These are phyloP conservation scores for Scophthalmus maximus DNA, from an alignment of 2,113 vertebrate species.

Conservation along the genomic window DNA sequence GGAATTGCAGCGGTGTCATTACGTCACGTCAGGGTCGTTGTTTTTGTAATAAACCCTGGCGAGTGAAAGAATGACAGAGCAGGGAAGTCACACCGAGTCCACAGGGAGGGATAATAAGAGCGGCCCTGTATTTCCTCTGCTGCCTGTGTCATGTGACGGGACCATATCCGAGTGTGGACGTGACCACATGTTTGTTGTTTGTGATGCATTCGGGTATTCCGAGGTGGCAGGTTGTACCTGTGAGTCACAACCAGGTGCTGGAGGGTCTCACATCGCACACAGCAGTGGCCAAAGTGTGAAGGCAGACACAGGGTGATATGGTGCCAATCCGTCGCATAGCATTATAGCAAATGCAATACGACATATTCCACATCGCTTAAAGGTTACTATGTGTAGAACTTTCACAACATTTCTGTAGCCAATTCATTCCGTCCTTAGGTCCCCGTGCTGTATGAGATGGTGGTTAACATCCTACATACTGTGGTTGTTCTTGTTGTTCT, in stretches of 20 bases:
- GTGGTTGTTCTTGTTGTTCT: too few relatives aligned
- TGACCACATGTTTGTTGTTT: slow-evolving; percentile 11
- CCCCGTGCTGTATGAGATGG: too few relatives aligned
- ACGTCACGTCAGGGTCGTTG: slow-evolving; percentile 45
- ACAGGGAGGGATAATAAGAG: slow-evolving; percentile 23
- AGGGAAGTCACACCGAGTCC: slow-evolving; percentile 15
- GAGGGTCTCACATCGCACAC: slow-evolving; percentile 11
- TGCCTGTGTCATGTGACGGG: neutral
- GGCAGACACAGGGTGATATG: neutral
- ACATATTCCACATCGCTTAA: too few relatives aligned
- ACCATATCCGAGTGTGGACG: neutral
- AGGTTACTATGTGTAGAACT: neutral
- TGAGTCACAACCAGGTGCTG: slow-evolving; percentile 48
- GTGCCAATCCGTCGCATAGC: too few relatives aligned
- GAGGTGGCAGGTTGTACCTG: slow-evolving; percentile 45
- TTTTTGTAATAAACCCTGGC: slow-evolving; percentile 31
- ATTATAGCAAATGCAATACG: too few relatives aligned
- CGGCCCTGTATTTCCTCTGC: neutral
- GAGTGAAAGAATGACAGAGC: slow-evolving; percentile 37
- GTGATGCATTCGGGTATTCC: slow-evolving; percentile 47
- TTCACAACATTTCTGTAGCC: too few relatives aligned
- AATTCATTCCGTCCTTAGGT: too few relatives aligned
- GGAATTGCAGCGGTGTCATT: slow-evolving; percentile 53
- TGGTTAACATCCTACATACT: too few relatives aligned
- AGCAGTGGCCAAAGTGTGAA: slow-evolving; percentile 6